Conservation (phyloP, 2,888 invertebrate genomes). For the Glyphotaelius pellucidus region DNA sequence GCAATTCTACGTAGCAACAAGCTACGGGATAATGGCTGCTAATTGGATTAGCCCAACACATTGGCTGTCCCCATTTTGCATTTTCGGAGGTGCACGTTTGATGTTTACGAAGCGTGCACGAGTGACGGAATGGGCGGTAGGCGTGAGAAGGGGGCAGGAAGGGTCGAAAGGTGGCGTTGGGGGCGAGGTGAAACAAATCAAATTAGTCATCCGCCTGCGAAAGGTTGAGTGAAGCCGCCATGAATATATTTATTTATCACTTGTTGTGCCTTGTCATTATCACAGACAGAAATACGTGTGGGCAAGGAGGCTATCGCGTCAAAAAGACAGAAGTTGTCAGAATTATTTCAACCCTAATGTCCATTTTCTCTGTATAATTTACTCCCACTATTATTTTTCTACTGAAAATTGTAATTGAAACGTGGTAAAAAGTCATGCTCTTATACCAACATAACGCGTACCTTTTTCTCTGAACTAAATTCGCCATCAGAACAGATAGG, state of each 20-base stretch:
- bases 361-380: background rate
- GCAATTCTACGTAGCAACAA: background rate
- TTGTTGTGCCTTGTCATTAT: background rate
- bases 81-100: conserved; percentile 34
- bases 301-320: background rate
- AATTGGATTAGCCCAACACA: conserved; percentile 38
- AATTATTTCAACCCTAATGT: background rate
- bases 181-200: conserved; percentile 2
- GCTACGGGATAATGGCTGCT: conserved; percentile 19
- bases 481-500: background rate
- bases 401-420: background rate
- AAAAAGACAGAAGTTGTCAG: background rate
- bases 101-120: conserved; percentile 33
- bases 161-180: background rate
- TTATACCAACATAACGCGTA: background rate
- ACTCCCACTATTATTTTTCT: background rate
- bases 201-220: conserved; percentile 3
- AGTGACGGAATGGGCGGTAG: background rate
- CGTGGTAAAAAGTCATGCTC: background rate
- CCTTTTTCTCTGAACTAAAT: background rate
- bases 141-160: background rate
- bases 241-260: background rate
- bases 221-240: background rate
- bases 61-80: conserved; percentile 31
- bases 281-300: background rate